Evolutionary conservation across 2,113 vertebrate species (phyloP).

Genomic region (Oophaga pumilio): DNA sequence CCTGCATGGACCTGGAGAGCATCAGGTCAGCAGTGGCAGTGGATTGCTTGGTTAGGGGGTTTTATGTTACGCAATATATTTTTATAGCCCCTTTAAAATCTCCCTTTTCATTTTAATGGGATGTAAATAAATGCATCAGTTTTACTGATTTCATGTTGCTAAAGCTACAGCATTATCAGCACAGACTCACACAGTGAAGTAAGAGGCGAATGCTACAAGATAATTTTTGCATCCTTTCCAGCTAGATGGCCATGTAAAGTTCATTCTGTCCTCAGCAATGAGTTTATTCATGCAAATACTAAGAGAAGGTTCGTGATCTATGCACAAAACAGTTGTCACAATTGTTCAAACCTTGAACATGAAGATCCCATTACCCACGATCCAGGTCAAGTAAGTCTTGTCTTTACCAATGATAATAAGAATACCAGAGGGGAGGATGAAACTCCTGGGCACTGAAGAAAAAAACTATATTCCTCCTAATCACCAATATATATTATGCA

Average conservation of each 20-base stretch:
- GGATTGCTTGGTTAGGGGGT: too few species aligned
- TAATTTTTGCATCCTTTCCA: background rate
- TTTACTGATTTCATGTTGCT: too few species aligned
- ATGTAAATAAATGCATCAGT: too few species aligned
- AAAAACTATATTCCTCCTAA: too few species aligned
- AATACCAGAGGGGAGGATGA: background rate
- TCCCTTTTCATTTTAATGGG: too few species aligned
- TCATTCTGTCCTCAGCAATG: constrained; percentile 2
- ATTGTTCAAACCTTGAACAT: background rate
- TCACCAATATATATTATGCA: background rate
- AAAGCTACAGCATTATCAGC: background rate
- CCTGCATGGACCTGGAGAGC: too few species aligned
- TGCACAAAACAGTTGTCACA: background rate
- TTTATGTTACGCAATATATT: too few species aligned
- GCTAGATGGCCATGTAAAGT: background rate
- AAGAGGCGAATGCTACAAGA: background rate
- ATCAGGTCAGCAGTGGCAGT: too few species aligned
- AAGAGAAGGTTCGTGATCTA: background rate
- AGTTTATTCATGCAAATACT: background rate
- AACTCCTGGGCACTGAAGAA: too few species aligned
- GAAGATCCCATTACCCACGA: background rate
- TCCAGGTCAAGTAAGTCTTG: background rate
- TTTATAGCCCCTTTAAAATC: too few species aligned
- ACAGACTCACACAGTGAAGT: background rate
- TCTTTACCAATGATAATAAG: background rate